Evolutionary conservation across 2,113 vertebrate species (phyloP).

Genomic region (Myrmecobius fasciatus): DNA sequence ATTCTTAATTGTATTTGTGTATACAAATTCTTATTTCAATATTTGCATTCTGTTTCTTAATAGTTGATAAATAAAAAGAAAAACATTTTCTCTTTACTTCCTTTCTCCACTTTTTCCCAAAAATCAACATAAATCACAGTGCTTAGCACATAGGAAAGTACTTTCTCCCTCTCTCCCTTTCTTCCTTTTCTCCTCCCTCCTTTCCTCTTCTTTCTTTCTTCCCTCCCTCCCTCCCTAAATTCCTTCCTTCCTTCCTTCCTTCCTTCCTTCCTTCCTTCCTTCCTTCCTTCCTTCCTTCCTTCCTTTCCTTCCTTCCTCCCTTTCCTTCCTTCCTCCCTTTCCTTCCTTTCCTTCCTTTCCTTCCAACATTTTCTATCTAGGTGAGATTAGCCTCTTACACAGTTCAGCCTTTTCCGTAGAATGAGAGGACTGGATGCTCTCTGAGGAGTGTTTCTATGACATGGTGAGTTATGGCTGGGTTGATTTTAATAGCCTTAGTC

Average conservation of each 20-base stretch:
- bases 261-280: neutral
- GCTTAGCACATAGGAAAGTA: neutral
- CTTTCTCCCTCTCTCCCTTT: neutral
- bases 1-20: neutral
- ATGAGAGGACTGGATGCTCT: neutral
- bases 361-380: neutral
- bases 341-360: neutral
- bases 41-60: neutral
- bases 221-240: neutral
- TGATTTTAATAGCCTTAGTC: neutral
- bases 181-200: neutral
- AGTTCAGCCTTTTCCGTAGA: too few relatives aligned
- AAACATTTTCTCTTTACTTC: neutral
- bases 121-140: neutral
- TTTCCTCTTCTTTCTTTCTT: neutral
- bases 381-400: neutral
- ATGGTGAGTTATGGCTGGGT: neutral
- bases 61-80: neutral
- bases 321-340: too few relatives aligned
- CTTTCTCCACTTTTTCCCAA: neutral
- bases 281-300: too few relatives aligned
- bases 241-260: neutral
- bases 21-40: neutral
- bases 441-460: neutral
- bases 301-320: too few relatives aligned